Evolutionary conservation across 2,113 vertebrate genomes (phyloP), one percentile per base, ranked within the genome.

Genomic region (Halichoerus grypus): DNA sequence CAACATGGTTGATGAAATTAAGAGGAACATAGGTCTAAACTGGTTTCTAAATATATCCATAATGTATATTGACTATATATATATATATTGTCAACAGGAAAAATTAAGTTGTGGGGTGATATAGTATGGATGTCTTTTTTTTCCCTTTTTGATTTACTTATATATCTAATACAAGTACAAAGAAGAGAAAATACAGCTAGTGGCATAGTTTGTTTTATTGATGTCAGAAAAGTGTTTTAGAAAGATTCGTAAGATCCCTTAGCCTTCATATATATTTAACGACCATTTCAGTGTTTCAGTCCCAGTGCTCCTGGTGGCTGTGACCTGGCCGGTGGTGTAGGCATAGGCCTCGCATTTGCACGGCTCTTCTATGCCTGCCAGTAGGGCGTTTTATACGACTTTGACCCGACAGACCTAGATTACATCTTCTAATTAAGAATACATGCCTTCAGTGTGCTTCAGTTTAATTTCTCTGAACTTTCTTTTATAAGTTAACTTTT

Each of bases 401-500:
- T 76, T 26, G 31, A 83, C 61, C 59, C 2, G 22, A 28, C n/a
- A 69, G 33, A 84, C 80, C 67, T 39, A 88, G 61, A 81, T 85
- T 77, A 0, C 72, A 3, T 88, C 83, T 93, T 63, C 36, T 94
- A 46, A 76, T 80, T 83, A 83, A 89, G 67, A 83, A 33, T 84
- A 11, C 19, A 4, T 61, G 39, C 69, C 67, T 85, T 91, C 22
- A 72, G 12, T 69, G 53, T 90, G 39, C 92, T 85, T 97, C 53
- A 63, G 14, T 77, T 88, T 89, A 88, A 76, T 88, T 92, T 95
- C 76, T 96, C 65, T 96, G 33, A 95, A 79, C 22, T 92, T 97
- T 92, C 22, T 87, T 95, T 77, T 95, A 36, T 55, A 97, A 92
- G 55, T 94, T 92, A 92, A 93, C 57, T 28, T 95, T 94, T 98